phyloP scores from a whole-genome alignment of 2,797 vertebrate species.

The Sphaeramia orbicularis region DNA sequence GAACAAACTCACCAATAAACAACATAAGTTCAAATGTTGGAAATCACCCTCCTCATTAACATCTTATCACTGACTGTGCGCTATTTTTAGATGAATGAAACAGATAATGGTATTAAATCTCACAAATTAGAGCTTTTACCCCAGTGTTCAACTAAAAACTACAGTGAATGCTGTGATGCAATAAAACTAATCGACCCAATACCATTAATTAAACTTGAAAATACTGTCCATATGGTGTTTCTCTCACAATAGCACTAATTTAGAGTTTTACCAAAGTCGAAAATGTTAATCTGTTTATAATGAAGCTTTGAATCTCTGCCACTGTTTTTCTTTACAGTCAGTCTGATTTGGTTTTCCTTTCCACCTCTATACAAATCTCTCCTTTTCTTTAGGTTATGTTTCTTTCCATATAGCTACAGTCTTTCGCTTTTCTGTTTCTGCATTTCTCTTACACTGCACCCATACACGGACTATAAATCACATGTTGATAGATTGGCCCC shows the following conservation, averaged over 20 bases:
- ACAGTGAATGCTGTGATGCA: constrained; percentile 4
- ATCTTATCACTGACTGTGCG: not conserved
- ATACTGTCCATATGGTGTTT: constrained; percentile 1
- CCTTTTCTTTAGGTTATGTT: not conserved
- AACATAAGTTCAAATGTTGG: too few species aligned
- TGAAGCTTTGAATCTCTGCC: constrained; percentile 16
- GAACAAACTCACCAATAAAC: not conserved
- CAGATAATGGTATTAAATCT: constrained; percentile 16
- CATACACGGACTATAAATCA: constrained; percentile 72
- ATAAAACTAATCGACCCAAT: constrained; percentile 28
- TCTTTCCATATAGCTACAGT: constrained; percentile 1
- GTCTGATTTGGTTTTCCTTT: not conserved
- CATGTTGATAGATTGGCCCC: constrained; percentile 69
- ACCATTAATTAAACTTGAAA: constrained; percentile 21
- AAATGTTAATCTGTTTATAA: constrained; percentile 34
- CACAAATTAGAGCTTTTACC: constrained; percentile 36
- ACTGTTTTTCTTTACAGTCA: not conserved
- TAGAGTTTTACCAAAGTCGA: not conserved
- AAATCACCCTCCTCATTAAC: constrained; percentile 15
- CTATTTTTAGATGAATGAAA: constrained; percentile 21
- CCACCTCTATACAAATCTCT: not conserved
- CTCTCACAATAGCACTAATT: not conserved
- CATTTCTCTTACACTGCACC: constrained; percentile 5
- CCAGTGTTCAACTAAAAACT: constrained; percentile 20
- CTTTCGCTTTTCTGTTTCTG: not conserved